These are phyloP conservation scores for Betta splendens DNA, from an alignment of 2,797 vertebrate genomes.

Conservation along the genomic window DNA sequence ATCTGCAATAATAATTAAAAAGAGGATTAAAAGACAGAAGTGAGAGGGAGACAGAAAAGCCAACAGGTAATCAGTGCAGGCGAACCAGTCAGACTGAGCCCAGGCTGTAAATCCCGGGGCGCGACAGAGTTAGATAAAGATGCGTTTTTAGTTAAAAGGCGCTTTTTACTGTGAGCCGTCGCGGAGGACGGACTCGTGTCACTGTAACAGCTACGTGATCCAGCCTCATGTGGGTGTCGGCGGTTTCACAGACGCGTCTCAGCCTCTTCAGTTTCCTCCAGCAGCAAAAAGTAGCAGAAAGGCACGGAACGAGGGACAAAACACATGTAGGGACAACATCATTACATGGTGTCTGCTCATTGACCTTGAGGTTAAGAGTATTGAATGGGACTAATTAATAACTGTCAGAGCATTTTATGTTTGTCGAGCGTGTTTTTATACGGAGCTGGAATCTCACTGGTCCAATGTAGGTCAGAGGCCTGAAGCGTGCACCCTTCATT, in stretches of 20 bases:
- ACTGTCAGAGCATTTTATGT: slow-evolving; percentile 77
- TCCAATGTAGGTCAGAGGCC: slow-evolving; percentile 78
- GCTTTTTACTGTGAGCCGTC: slow-evolving; percentile 52
- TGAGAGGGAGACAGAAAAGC: slow-evolving; percentile 73
- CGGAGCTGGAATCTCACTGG: slow-evolving; percentile 52
- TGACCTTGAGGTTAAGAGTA: slow-evolving; percentile 80
- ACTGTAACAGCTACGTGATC: slow-evolving; percentile 47
- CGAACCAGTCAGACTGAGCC: slow-evolving; percentile 59
- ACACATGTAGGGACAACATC: slow-evolving; percentile 68
- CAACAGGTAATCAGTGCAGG: slow-evolving; percentile 80
- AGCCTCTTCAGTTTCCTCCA: slow-evolving; percentile 42
- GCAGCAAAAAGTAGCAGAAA: slow-evolving; percentile 51
- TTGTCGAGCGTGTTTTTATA: slow-evolving; percentile 68
- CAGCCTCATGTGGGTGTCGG: slow-evolving; percentile 57
- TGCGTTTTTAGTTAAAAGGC: slow-evolving; percentile 52
- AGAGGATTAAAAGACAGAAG: slow-evolving; percentile 83
- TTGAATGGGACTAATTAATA: slow-evolving; percentile 82
- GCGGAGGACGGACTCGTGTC: slow-evolving; percentile 42
- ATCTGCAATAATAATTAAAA: slow-evolving; percentile 85
- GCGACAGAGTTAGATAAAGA: slow-evolving; percentile 48
- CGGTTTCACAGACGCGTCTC: slow-evolving; percentile 43
- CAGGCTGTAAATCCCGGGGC: slow-evolving; percentile 48
- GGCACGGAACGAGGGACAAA: slow-evolving; percentile 45
- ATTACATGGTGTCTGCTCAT: slow-evolving; percentile 76
- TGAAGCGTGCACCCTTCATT: slow-evolving; percentile 67